Evolutionary conservation across 2,888 invertebrate genomes (phyloP).

Genomic region (Eueremaeus valkanovi): DNA sequence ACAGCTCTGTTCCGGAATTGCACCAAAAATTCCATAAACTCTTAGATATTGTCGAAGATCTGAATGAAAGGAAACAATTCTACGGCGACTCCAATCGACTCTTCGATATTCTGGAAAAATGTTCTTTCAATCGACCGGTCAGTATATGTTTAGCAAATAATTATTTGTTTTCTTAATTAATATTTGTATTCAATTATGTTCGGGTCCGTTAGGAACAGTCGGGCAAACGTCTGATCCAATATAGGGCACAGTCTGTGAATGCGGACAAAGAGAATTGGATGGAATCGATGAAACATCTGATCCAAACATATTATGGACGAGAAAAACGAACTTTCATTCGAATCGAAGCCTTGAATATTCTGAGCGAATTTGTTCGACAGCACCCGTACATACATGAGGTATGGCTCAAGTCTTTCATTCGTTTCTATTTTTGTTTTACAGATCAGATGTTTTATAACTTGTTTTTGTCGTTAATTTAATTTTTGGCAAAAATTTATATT

Average conservation of each 20-base stretch:
- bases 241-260: constrained; percentile 38
- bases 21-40: constrained; percentile 40
- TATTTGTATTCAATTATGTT: background rate
- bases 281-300: constrained; percentile 36
- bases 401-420: constrained; percentile 6
- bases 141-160: background rate
- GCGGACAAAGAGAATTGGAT: constrained; percentile 42
- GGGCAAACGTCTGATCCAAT: constrained; percentile 40
- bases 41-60: constrained; percentile 42
- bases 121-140: constrained; percentile 41
- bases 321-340: constrained; percentile 40
- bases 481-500: background rate
- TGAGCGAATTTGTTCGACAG: constrained; percentile 37
- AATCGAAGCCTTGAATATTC: constrained; percentile 40
- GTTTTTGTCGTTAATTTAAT: background rate
- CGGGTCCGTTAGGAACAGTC: constrained; percentile 35
- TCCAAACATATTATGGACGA: constrained; percentile 44
- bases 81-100: constrained; percentile 40
- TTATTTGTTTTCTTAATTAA: constrained; percentile 35
- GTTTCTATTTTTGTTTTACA: background rate
- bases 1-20: constrained; percentile 15
- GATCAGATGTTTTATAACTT: background rate
- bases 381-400: constrained; percentile 44
- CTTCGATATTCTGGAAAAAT: constrained; percentile 44
- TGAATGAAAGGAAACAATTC: constrained; percentile 38